Evolutionary conservation across 1,140 invertebrate genomes (phyloP), one percentile per base, ranked within the genome.

Genomic region (Luehdorfia chinensis): DNA sequence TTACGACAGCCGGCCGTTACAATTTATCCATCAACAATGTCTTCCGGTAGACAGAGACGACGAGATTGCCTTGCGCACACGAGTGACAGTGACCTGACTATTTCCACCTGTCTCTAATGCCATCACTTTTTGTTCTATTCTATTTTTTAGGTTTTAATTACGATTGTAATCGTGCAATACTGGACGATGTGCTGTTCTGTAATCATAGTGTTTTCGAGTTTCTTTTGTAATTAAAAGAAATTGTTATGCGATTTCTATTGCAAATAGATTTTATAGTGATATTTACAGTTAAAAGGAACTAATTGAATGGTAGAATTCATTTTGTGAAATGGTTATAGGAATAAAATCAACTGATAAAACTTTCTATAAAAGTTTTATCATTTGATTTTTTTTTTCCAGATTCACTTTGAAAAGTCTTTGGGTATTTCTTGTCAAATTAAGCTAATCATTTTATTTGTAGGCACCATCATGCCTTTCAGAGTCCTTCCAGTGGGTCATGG

Each of bases 1-100:
- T 81, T 81, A 81, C 70, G 59, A 75, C 72, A 75, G 66, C 46
- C 44, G 60, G 68, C 73, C 77, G 77, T 81, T 81, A 78, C 73
- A 75, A 59, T 73, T 77, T 75, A 72, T 65, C 64, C 72, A 59
- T 61, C 67, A 61, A 52, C 47, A 34, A 44, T 41, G 61, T 66
- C 72, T 77, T 76, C 73, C 74, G 76, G 63, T 63, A 59, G 66
- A 75, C 14, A 50, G 65, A 33, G 77, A 78, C 37, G 43, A 41
- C 8, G 5, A 16, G 54, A 70, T 51, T 9, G 28, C 2, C 1
- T 1, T 2, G 1, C 1, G 9, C 9, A 0, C 14, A 21, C 0
- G 62, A 7, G 4, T 27, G 53, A 73, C 30, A 37, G 66, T 58
- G 66, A 73, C 57, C 11, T 25, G 52, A 45, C 9, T 15, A 57